phyloP scores from a whole-genome alignment of 1,140 invertebrate species.

The Dendroctonus ponderosae region DNA sequence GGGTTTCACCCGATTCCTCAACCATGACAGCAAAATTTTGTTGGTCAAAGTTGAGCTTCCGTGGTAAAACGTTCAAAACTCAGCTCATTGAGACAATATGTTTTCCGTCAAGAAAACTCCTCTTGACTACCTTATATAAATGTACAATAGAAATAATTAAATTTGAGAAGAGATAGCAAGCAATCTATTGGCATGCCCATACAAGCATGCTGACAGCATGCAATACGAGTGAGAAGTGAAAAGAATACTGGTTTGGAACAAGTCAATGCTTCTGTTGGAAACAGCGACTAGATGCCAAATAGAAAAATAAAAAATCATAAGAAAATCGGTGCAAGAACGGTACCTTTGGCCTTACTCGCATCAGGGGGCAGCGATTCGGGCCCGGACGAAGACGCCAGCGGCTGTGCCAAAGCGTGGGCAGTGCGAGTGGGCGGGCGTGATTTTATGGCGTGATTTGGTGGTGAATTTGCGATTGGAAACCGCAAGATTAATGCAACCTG shows the following conservation, averaged over 20 bases:
- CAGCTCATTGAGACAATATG: no score
- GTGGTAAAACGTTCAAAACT: no score
- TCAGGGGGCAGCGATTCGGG: slow-evolving; percentile 26
- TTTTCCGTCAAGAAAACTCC: no score
- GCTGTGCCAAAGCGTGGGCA: slow-evolving; percentile 59
- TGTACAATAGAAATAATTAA: no score
- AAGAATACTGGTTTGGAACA: background rate
- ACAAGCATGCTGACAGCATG: slow-evolving; percentile 12
- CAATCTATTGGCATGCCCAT: background rate
- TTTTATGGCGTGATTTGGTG: slow-evolving; percentile 20
- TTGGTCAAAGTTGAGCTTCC: no score
- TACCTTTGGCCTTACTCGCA: slow-evolving; percentile 44
- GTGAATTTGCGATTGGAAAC: slow-evolving; percentile 4
- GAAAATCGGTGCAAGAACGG: slow-evolving; percentile 49
- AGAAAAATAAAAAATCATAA: slow-evolving; percentile 36
- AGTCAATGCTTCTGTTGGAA: background rate
- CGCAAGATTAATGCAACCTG: background rate
- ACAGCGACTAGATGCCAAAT: background rate
- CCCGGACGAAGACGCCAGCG: slow-evolving; percentile 44
- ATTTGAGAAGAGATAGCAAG: background rate
- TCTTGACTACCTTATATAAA: no score
- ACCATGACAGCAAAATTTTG: no score
- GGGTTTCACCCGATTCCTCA: no score
- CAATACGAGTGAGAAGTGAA: slow-evolving; percentile 13
- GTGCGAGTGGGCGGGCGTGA: slow-evolving; percentile 45